Percentiles rank a stretch among this genome's conserved stretches.
Evolutionary conservation across 2,888 invertebrate species (phyloP).

Genomic region (Agrilus cyanescens): DNA sequence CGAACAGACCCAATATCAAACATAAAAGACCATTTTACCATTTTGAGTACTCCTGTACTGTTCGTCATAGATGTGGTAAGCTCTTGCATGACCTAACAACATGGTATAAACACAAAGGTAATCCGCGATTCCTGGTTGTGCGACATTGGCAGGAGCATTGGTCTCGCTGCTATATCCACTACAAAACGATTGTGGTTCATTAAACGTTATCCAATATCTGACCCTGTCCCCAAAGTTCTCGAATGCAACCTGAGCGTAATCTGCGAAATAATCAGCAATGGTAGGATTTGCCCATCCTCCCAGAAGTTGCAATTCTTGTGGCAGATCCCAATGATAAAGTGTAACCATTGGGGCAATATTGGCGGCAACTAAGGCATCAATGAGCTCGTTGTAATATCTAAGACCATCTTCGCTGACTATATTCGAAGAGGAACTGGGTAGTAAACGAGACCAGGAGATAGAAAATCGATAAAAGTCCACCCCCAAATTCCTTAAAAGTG

Average conservation of each 20-base stretch:
- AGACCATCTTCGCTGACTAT: slow-evolving; percentile 57
- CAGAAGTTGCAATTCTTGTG: slow-evolving; percentile 35
- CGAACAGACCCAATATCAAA: too few relatives aligned
- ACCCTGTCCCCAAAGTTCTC: slow-evolving; percentile 22
- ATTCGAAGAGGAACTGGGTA: slow-evolving; percentile 51
- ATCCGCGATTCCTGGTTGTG: slow-evolving; percentile 37
- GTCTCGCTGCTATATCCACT: slow-evolving; percentile 25
- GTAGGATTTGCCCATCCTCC: slow-evolving; percentile 51
- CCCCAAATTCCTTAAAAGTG: slow-evolving; percentile 36
- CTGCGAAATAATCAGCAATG: slow-evolving; percentile 40
- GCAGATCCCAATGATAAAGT: slow-evolving; percentile 25
- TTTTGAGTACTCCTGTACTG: too few relatives aligned
- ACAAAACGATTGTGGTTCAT: slow-evolving; percentile 34
- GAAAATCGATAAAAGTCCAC: slow-evolving; percentile 47
- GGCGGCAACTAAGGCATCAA: slow-evolving; percentile 48
- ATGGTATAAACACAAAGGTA: slow-evolving; percentile 44
- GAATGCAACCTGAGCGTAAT: slow-evolving; percentile 38
- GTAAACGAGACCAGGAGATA: slow-evolving; percentile 51
- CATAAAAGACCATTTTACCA: too few relatives aligned
- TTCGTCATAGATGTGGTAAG: slow-evolving; percentile 28
- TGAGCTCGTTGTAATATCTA: slow-evolving; percentile 60
- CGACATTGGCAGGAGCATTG: slow-evolving; percentile 28
- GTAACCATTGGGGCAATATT: slow-evolving; percentile 29
- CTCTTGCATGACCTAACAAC: slow-evolving; percentile 35
- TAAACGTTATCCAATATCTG: slow-evolving; percentile 40